A percentile compares a stretch with the other conserved stretches of the same genome.
Evolutionary conservation across 2,113 vertebrate species (phyloP).

Genomic region (Nesoenas mayeri): DNA sequence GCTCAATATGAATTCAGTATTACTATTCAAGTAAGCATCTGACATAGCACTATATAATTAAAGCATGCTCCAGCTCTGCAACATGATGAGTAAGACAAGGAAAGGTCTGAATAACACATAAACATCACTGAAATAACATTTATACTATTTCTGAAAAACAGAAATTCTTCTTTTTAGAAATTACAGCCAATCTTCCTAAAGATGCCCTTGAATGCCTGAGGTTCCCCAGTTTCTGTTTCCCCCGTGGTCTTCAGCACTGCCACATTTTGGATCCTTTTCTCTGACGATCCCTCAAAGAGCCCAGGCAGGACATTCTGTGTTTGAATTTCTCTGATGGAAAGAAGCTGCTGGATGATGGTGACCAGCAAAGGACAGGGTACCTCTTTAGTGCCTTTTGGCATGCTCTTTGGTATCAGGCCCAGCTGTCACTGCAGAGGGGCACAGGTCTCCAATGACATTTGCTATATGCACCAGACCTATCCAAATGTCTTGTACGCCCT

Average conservation of each 20-base stretch:
- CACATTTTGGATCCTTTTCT: background rate
- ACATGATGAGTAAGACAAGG: background rate
- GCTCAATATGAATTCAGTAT: background rate
- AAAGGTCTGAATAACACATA: background rate
- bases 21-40: background rate
- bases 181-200: background rate
- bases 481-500: background rate
- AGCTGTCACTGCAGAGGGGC: background rate
- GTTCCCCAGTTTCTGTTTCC: background rate
- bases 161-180: background rate
- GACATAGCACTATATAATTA: background rate
- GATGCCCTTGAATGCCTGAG: background rate
- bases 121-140: background rate
- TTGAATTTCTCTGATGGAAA: background rate
- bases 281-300: background rate
- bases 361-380: background rate
- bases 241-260: too few relatives aligned
- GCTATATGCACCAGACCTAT: background rate
- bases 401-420: accelerated
- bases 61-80: background rate
- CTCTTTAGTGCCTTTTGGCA: background rate
- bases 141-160: background rate
- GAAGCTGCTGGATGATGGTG: background rate
- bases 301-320: background rate
- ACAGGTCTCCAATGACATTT: background rate